A percentile compares a stretch with the other conserved stretches of the same genome.
Conservation (phyloP, 2,797 vertebrate species). For the Myotis planiceps region DNA sequence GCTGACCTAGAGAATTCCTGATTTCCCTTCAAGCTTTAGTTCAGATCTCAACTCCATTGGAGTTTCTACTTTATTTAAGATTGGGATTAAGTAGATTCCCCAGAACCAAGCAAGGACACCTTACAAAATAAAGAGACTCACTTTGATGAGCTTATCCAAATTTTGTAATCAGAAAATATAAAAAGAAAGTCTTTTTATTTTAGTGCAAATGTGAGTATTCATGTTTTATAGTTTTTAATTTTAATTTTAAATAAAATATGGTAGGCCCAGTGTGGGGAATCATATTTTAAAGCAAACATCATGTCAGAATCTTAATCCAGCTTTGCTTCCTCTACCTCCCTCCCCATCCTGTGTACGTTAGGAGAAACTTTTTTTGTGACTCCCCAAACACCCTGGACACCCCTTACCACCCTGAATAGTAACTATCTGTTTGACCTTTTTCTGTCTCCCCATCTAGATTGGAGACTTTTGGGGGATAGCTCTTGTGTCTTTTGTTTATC, state of each 20-base stretch:
- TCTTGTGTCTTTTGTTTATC: not conserved
- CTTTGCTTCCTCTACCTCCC: not conserved
- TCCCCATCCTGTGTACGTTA: not conserved
- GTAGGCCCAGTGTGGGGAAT: not conserved
- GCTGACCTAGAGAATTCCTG: not conserved
- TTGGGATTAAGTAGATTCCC: not conserved
- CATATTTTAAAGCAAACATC: not conserved
- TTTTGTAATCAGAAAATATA: not conserved
- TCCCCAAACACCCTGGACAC: not conserved
- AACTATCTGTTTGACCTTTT: not conserved
- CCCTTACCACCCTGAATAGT: not conserved
- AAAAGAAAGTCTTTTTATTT: not conserved
- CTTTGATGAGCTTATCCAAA: not conserved
- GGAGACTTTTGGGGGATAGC: not conserved
- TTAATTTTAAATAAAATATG: conserved; percentile 25
- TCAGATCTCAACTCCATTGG: not conserved
- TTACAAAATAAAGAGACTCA: not conserved
- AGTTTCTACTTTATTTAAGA: not conserved
- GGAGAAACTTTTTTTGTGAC: not conserved
- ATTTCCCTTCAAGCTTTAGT: not conserved
- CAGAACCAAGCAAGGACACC: not conserved
- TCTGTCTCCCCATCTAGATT: not conserved
- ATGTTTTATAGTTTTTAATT: conserved; percentile 10
- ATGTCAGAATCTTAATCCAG: not conserved
- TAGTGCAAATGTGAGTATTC: not conserved